These are phyloP conservation scores for Notamacropus eugenii DNA, from an alignment of 2,797 vertebrate species.

Conservation along the genomic window DNA sequence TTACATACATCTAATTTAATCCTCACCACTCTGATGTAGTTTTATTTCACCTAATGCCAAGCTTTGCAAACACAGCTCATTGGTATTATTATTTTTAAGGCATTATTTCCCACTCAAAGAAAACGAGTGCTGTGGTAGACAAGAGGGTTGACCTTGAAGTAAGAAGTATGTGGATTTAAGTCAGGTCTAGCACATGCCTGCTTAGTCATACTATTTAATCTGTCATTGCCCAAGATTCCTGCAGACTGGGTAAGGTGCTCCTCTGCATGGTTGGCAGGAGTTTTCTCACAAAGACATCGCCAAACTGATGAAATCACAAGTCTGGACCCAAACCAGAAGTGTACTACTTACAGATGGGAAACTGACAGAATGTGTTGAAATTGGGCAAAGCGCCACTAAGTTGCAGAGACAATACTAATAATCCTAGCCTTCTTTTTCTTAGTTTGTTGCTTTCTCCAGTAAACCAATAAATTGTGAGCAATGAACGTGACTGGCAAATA, in stretches of 20 bases:
- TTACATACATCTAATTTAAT: neutral
- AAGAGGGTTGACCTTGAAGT: neutral
- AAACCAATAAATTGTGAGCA: conserved; percentile 4
- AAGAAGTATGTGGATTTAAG: neutral
- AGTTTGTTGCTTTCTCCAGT: conserved; percentile 12
- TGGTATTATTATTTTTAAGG: conserved; percentile 37
- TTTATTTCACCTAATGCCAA: conserved; percentile 34
- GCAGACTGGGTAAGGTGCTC: neutral
- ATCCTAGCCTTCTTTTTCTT: neutral
- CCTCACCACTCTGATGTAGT: neutral
- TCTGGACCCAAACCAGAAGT: neutral
- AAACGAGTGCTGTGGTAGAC: neutral
- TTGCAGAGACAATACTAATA: conserved; percentile 29
- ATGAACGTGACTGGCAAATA: conserved; percentile 14
- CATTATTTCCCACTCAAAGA: neutral
- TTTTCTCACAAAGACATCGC: neutral
- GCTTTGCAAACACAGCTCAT: neutral
- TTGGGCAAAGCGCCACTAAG: neutral
- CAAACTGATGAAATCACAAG: neutral
- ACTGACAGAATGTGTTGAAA: neutral
- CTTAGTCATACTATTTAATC: neutral
- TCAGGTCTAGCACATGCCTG: neutral
- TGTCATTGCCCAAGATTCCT: neutral
- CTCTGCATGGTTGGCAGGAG: neutral
- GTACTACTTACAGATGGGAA: conserved; percentile 10